These are phyloP conservation scores for Percina caprodes DNA, from an alignment of 2,113 vertebrate species.

Conservation along the genomic window DNA sequence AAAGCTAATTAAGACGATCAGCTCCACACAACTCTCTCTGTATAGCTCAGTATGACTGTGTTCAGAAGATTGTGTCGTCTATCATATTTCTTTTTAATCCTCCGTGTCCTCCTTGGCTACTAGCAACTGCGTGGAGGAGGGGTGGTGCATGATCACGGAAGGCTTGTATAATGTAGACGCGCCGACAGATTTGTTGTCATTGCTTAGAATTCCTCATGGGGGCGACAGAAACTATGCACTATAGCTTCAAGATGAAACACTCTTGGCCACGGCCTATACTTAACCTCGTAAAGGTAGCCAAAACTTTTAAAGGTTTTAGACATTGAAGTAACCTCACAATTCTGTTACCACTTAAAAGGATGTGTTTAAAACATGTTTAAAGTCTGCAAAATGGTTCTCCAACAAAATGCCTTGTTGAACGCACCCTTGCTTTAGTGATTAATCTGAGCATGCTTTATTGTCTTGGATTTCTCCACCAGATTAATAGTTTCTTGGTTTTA, in stretches of 20 bases:
- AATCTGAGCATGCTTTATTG: constrained; percentile 69
- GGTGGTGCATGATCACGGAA: too few relatives aligned
- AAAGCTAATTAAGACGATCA: too few relatives aligned
- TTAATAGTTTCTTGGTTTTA: constrained; percentile 49
- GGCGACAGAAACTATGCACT: too few relatives aligned
- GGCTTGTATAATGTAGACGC: too few relatives aligned
- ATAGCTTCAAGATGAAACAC: neutral
- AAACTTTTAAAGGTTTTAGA: constrained; percentile 7
- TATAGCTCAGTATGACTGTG: too few relatives aligned
- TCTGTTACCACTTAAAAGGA: neutral
- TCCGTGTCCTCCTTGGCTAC: too few relatives aligned
- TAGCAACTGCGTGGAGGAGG: too few relatives aligned
- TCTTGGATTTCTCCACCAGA: constrained; percentile 50
- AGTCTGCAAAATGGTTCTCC: constrained; percentile 36
- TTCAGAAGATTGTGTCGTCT: too few relatives aligned
- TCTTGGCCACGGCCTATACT: neutral
- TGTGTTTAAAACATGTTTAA: neutral
- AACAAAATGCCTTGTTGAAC: constrained; percentile 46
- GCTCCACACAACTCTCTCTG: too few relatives aligned
- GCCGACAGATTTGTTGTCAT: too few relatives aligned
- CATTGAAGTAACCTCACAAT: constrained; percentile 20
- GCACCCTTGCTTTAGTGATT: constrained; percentile 34
- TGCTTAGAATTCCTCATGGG: too few relatives aligned
- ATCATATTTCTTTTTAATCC: too few relatives aligned
- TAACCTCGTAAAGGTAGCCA: constrained; percentile 5